Base-by-base conservation (phyloP, 1,140 invertebrate genomes). In the Ceratina australensis region DNA sequence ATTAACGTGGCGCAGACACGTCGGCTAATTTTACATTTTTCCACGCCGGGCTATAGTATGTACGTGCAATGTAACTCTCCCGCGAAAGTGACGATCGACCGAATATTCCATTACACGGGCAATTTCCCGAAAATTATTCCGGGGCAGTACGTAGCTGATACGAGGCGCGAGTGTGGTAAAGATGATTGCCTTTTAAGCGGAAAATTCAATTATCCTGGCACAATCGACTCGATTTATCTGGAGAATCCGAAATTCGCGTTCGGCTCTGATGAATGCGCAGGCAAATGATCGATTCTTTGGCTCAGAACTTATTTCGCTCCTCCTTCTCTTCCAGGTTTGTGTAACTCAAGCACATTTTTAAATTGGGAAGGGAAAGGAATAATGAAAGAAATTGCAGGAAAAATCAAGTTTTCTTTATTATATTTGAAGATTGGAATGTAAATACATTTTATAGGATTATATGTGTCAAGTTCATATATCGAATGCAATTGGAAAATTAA, bases 131-230 rank as follows among this genome's bases (percentile, higher is more conserved):
- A 82, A 78, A 82, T 82, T 65, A 80, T 82, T 68, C 68, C 26
- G 33, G 52, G 22, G 13, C 71, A 56, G 16, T 13, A 54, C 71
- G 72, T 54, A n/a, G 59, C 33, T 65, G 65, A 69, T 69, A 72
- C 5, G 78, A 65, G 57, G 52, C 59, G 72, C 72, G 66, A 74
- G 65, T 52, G 69, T 33, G 69, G 78, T 61, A 71, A 74, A 76
- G 77, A 80, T 80, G 80, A 82, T 82, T 82, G 78, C 77, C 78
- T 82, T 78, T 82, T 82, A 80, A 82, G 52, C 78, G 61, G 69
- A 65, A 82, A 65, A 82, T 75, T 73, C 68, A 71, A 71, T 82
- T 82, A 82, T 63, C 78, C 52, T 26, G 56, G 64, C 80, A 66
- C 69, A 73, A 64, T 47, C 79, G 76, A 79, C 68, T 63, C 56